Percentiles rank a stretch among this genome's conserved stretches.
phyloP scores from a whole-genome alignment of 2,113 vertebrate species.

The Notiomystis cincta region DNA sequence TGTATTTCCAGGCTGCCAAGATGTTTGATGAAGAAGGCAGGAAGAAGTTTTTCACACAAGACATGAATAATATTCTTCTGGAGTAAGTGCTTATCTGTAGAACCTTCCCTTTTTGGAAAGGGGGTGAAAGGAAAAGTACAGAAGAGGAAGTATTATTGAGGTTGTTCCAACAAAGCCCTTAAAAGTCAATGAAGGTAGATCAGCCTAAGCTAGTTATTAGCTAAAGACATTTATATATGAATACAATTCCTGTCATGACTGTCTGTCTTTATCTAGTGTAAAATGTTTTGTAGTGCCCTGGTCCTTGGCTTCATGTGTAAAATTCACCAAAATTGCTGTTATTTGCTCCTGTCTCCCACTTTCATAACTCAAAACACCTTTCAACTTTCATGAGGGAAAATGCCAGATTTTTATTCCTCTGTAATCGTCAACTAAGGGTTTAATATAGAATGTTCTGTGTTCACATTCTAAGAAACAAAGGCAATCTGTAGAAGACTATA shows the following conservation, averaged over 20 bases:
- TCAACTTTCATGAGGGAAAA: neutral
- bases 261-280: constrained; percentile 12
- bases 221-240: neutral
- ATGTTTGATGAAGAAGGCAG: constrained; percentile 96
- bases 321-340: neutral
- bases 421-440: neutral
- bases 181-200: constrained; percentile 58
- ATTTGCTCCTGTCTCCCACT: neutral
- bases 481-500: neutral
- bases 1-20: constrained; percentile 85
- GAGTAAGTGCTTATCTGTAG: constrained; percentile 86
- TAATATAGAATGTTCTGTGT: neutral
- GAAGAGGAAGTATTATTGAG: constrained; percentile 49
- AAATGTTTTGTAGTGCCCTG: constrained; percentile 24
- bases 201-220: constrained; percentile 31
- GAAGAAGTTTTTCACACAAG: constrained; percentile 98
- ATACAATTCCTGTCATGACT: neutral
- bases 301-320: constrained; percentile 12
- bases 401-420: neutral
- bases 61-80: constrained; percentile 99
- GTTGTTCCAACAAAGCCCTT: constrained; percentile 45
- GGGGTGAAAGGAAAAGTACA: constrained; percentile 41
- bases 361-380: neutral
- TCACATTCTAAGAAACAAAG: neutral
- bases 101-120: constrained; percentile 43